Conservation (phyloP, 2,888 invertebrate species). For the Ecdyonurus torrentis region DNA sequence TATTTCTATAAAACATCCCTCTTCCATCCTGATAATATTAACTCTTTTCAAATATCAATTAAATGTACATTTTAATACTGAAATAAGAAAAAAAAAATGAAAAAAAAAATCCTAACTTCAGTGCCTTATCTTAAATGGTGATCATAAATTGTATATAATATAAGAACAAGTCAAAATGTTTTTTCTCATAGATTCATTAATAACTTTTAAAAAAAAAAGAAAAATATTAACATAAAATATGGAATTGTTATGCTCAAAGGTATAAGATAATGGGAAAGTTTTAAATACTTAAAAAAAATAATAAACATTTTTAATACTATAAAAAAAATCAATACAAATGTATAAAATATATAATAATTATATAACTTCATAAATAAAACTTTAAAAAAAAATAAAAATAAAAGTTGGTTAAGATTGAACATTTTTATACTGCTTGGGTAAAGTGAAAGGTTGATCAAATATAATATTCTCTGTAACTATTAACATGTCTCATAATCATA, state of each 20-base stretch:
- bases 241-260: neutral
- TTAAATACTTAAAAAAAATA: neutral
- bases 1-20: too few relatives aligned
- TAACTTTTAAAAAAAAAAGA: neutral
- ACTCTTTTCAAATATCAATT: too few relatives aligned
- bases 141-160: neutral
- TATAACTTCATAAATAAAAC: too few relatives aligned
- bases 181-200: neutral
- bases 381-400: neutral
- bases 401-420: neutral
- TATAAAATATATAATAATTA: too few relatives aligned
- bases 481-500: too few relatives aligned
- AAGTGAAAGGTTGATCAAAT: too few relatives aligned
- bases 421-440: neutral
- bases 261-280: neutral
- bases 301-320: neutral
- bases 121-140: conserved; percentile 1
- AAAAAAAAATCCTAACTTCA: too few relatives aligned
- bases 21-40: too few relatives aligned
- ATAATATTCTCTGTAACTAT: too few relatives aligned
- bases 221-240: neutral
- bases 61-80: too few relatives aligned
- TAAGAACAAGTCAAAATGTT: too few relatives aligned
- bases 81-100: too few relatives aligned
- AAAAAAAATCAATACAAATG: neutral